phyloP scores from a whole-genome alignment of 2,113 vertebrate genomes.

The Psammodynastes pulverulentus region DNA sequence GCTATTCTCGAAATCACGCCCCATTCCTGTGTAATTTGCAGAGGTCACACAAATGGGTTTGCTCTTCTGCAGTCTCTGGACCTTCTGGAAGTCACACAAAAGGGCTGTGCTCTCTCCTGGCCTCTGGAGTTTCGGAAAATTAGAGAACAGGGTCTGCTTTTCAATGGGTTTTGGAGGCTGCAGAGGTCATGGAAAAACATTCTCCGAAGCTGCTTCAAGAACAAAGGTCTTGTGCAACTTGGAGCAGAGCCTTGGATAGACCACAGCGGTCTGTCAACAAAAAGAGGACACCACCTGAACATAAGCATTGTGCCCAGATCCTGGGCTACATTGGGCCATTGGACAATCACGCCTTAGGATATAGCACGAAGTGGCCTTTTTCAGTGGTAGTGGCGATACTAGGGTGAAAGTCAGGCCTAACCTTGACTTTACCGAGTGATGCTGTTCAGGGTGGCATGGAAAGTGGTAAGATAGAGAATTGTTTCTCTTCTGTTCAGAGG shows the following conservation, averaged over 20 bases:
- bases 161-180: background rate
- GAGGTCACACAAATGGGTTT: background rate
- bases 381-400: background rate
- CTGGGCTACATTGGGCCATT: background rate
- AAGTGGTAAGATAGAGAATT: no score
- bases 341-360: background rate
- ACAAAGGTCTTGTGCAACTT: background rate
- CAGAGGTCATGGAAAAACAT: background rate
- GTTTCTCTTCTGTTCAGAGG: no score
- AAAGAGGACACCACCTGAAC: background rate
- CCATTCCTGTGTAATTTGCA: background rate
- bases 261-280: background rate
- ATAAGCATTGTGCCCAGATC: background rate
- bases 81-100: background rate
- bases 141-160: background rate
- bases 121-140: background rate
- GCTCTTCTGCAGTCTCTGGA: background rate
- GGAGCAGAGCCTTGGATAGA: background rate
- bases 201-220: background rate
- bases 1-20: background rate
- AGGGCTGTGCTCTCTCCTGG: background rate
- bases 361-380: background rate
- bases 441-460: background rate
- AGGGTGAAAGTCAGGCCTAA: background rate
- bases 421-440: background rate